Conservation (phyloP, 2,113 vertebrate genomes). For the Macaca fascicularis region DNA sequence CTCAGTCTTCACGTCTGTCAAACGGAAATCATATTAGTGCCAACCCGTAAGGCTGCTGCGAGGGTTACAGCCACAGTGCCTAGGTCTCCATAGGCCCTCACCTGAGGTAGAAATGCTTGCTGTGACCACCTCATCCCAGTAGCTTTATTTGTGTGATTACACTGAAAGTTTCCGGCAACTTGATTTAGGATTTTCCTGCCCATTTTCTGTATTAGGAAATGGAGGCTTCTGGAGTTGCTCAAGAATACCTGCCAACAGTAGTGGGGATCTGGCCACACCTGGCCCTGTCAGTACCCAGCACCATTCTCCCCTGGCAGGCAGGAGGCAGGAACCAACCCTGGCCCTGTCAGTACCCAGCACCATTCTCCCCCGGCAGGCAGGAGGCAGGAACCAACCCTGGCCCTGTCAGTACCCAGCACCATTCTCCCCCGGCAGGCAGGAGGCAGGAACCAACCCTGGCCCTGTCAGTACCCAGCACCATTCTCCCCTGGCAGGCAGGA, state of each 20-base stretch:
- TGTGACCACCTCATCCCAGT: neutral
- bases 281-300: neutral
- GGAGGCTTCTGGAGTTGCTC: neutral
- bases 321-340: neutral
- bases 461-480: neutral
- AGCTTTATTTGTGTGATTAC: neutral
- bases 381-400: too few species aligned
- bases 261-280: neutral
- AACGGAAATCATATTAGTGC: neutral
- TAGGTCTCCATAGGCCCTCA: neutral
- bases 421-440: neutral
- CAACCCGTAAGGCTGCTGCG: neutral
- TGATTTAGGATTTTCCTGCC: neutral
- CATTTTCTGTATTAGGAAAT: neutral
- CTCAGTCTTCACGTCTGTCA: neutral
- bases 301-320: too few species aligned
- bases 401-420: neutral
- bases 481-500: neutral
- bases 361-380: too few species aligned
- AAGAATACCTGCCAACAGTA: neutral
- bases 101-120: neutral
- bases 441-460: neutral
- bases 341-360: too few species aligned
- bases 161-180: neutral
- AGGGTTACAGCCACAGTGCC: neutral